These are phyloP conservation scores for Cheirogaleus major DNA, from an alignment of 2,797 vertebrate genomes.

Conservation along the genomic window DNA sequence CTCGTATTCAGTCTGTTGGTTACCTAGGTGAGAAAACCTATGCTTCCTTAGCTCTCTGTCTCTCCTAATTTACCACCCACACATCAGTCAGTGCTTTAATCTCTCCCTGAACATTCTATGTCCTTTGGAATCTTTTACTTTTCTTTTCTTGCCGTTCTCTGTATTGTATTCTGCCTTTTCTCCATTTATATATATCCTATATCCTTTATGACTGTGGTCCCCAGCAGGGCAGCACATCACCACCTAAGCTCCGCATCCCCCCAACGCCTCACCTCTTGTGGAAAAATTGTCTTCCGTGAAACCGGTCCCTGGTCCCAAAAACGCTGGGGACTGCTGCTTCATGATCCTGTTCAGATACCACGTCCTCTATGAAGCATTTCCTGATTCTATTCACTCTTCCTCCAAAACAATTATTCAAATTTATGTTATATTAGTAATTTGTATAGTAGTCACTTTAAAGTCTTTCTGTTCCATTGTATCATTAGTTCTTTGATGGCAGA, in stretches of 20 bases:
- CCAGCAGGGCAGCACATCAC: too few species aligned
- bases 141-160: neutral
- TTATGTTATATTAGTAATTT: neutral
- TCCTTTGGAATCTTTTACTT: neutral
- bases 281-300: too few species aligned
- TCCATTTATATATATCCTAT: neutral
- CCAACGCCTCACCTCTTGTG: too few species aligned
- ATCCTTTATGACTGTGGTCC: neutral
- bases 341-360: neutral
- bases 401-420: neutral
- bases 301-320: too few species aligned
- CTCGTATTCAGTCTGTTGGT: neutral
- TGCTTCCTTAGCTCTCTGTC: rapidly evolving
- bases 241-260: too few species aligned
- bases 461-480: neutral
- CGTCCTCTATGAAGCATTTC: neutral
- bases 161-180: neutral
- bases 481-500: neutral
- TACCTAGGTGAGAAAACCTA: neutral
- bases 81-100: neutral
- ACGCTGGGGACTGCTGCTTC: neutral
- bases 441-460: neutral
- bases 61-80: neutral
- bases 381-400: neutral
- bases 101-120: neutral